Conservation (phyloP, 2,888 invertebrate genomes). For the Megalurothrips usitatus region DNA sequence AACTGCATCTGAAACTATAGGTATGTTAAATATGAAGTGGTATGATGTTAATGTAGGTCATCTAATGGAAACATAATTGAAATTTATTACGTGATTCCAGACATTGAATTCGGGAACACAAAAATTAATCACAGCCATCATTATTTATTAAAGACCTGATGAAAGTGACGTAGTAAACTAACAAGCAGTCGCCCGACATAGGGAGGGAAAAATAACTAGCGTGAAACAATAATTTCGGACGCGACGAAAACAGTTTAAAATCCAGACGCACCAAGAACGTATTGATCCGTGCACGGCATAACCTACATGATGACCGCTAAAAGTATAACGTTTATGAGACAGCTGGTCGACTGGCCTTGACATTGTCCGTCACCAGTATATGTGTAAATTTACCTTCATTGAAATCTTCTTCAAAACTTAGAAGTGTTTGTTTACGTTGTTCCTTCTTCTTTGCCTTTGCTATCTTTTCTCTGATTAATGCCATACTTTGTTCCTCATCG, state of each 20-base stretch:
- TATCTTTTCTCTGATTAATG: constrained; percentile 45
- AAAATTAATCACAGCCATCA: too few species aligned
- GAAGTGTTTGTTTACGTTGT: constrained; percentile 51
- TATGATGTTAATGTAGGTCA: too few species aligned
- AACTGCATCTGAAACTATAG: too few species aligned
- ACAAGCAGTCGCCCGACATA: too few species aligned
- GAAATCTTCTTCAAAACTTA: constrained; percentile 67
- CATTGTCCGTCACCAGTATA: constrained; percentile 29
- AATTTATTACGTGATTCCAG: too few species aligned
- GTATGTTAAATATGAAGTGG: too few species aligned
- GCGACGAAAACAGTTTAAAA: not conserved
- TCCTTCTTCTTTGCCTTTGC: constrained; percentile 54
- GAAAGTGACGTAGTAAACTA: too few species aligned
- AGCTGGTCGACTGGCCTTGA: not conserved
- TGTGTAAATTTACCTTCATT: constrained; percentile 55
- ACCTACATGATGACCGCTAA: not conserved
- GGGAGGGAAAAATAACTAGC: too few species aligned
- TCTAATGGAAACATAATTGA: too few species aligned
- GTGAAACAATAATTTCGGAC: too few species aligned
- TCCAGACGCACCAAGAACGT: not conserved
- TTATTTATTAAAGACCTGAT: too few species aligned
- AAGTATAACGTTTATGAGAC: not conserved
- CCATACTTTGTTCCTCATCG: constrained; percentile 39
- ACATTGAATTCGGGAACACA: too few species aligned
- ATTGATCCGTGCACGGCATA: constrained; percentile 13